Evolutionary conservation across 2,888 invertebrate genomes (phyloP).

Genomic region (Melolontha melolontha): DNA sequence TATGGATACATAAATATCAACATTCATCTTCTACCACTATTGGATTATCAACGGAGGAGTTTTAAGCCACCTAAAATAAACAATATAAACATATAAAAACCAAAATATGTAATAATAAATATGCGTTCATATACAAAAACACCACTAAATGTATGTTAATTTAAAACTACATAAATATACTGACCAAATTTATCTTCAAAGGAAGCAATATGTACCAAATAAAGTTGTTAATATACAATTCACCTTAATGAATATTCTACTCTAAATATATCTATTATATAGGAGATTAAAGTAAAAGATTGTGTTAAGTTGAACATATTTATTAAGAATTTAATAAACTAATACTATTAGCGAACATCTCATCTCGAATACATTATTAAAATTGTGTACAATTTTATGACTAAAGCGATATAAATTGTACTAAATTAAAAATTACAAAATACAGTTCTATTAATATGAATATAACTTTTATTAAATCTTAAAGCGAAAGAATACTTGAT

Average conservation of each 20-base stretch:
- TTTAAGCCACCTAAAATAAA: constrained; percentile 56
- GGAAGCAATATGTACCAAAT: constrained; percentile 20
- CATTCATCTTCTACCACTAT: too few relatives aligned
- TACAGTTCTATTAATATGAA: constrained; percentile 18
- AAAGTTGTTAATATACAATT: constrained; percentile 6
- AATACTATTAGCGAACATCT: constrained; percentile 3
- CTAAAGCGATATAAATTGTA: constrained; percentile 15
- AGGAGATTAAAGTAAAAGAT: constrained; percentile 9
- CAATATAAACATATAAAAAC: constrained; percentile 42
- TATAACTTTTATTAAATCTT: background rate
- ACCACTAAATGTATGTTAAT: background rate
- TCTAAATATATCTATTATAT: background rate
- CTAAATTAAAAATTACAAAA: constrained; percentile 2
- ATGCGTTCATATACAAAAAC: constrained; percentile 4
- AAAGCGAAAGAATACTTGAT: background rate
- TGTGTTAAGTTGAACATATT: constrained; percentile 5
- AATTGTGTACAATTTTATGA: constrained; percentile 2
- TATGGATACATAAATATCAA: too few relatives aligned
- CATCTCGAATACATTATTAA: constrained; percentile 13
- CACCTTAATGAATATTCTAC: constrained; percentile 1
- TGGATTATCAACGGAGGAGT: constrained; percentile 53
- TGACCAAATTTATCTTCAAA: background rate
- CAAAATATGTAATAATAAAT: constrained; percentile 15
- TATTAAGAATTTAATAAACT: constrained; percentile 5
- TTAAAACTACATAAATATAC: constrained; percentile 1